Evolutionary conservation across 2,888 invertebrate genomes (phyloP), one percentile per base, ranked within the genome.

Genomic region (Lasioglossum morio): DNA sequence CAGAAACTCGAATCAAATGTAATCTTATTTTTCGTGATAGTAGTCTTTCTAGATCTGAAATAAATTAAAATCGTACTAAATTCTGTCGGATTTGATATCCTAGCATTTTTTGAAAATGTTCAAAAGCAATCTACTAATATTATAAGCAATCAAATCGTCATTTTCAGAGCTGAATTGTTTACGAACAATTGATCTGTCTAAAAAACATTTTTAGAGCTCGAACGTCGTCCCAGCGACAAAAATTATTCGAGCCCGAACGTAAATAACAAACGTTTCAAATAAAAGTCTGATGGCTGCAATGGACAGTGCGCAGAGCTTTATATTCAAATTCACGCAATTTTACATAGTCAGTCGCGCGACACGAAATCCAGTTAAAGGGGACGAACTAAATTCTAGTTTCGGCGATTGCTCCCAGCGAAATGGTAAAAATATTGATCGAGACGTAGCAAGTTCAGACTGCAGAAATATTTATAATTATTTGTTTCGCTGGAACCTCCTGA

Each of bases 311-410:
- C 63, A 63, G 30, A 63, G 30, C 63, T 63, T 63, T 63, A 63
- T 63, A 63, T 63, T 63, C 63, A 63, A 63, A 63, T 63, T 63
- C 30, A 7, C 30, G 63, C 63, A 63, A 63, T 63, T 63, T 63
- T 63, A 63, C 63, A 63, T 63, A 63, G 63, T 27, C 63, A n/a
- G 63, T 63, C 63, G 63, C 63, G 63, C 63, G 63, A 63, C 63
- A 63, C 19, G 63, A 63, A 30, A 63, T 30, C 63, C 63, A 63
- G 63, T 63, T 63, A 63, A 63, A 63, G 63, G 63, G 63, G 63
- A 30, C 19, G 63, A 63, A 8, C 30, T 7, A 69, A 69, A 69
- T 69, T 69, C 66, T 37, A 69, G 34, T 37, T 69, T 34, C 37
- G 16, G 10, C 66, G 66, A 69, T 69, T 69, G 34, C 23, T 10